Evolutionary conservation across 1,140 invertebrate genomes (phyloP).

Genomic region (Lepidotrigona ventralis): DNA sequence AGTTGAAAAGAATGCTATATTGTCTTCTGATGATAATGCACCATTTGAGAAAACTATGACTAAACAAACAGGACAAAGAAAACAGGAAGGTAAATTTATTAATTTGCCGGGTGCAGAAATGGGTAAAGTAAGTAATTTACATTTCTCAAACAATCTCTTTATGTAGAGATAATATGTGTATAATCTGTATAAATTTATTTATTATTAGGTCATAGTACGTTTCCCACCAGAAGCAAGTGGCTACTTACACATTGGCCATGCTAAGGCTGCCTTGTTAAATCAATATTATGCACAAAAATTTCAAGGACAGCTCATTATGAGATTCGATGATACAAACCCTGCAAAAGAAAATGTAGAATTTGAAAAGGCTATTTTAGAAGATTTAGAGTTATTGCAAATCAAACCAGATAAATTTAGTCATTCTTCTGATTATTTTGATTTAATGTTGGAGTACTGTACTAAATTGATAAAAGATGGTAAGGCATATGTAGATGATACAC

Average conservation of each 20-base stretch:
- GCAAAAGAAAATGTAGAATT: constrained; percentile 99
- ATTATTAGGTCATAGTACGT: constrained; percentile 86
- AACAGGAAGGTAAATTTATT: constrained; percentile 96
- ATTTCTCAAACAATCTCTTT: constrained; percentile 26
- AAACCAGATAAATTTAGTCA: constrained; percentile 96
- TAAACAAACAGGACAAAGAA: constrained; percentile 69
- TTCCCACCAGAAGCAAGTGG: constrained; percentile 98
- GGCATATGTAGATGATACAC: constrained; percentile 98
- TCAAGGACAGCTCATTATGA: constrained; percentile 97
- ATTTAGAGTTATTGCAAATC: constrained; percentile 94
- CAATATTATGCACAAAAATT: constrained; percentile 98
- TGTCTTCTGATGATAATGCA: constrained; percentile 34
- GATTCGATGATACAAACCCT: constrained; percentile 99
- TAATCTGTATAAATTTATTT: constrained; percentile 17
- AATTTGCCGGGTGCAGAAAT: constrained; percentile 97
- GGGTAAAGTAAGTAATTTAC: constrained; percentile 89
- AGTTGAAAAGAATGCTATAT: constrained; percentile 69
- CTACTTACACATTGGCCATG: constrained; percentile 99
- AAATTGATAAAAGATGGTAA: constrained; percentile 92
- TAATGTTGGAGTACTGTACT: constrained; percentile 93
- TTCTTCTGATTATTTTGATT: constrained; percentile 98
- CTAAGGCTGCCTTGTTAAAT: constrained; percentile 98
- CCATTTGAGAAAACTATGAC: constrained; percentile 60
- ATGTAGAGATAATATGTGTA: constrained; percentile 5
- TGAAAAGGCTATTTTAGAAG: constrained; percentile 98